These are phyloP conservation scores for Lordiphosa clarofinis DNA, from an alignment of 1,140 invertebrate species.

Conservation along the genomic window DNA sequence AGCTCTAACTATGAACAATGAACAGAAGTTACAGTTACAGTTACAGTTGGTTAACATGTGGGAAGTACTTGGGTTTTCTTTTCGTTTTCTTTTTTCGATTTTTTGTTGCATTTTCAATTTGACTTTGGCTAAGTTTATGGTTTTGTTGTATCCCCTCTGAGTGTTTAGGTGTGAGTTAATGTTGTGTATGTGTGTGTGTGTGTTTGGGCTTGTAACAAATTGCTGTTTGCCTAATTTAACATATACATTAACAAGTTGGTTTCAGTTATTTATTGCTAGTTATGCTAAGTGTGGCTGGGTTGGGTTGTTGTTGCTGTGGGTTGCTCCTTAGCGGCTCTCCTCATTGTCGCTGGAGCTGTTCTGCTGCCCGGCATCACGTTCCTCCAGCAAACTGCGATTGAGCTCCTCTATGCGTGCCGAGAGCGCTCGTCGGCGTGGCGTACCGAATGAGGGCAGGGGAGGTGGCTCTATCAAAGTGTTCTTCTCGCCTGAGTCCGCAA, in stretches of 20 bases:
- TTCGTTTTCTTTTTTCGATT: not conserved
- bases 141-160: slow-evolving; percentile 11
- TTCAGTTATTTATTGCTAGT: slow-evolving; percentile 48
- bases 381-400: slow-evolving; percentile 73
- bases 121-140: slow-evolving; percentile 38
- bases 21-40: slow-evolving; percentile 18
- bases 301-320: slow-evolving; percentile 1
- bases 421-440: slow-evolving; percentile 70
- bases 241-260: slow-evolving; percentile 63
- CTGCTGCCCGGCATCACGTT: slow-evolving; percentile 72
- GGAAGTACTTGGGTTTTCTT: slow-evolving; percentile 45
- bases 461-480: slow-evolving; percentile 77
- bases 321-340: slow-evolving; percentile 60
- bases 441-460: slow-evolving; percentile 72
- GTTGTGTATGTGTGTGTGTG: slow-evolving; percentile 23
- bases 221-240: slow-evolving; percentile 67
- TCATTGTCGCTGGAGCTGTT: slow-evolving; percentile 78
- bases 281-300: slow-evolving; percentile 51
- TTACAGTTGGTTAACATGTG: slow-evolving; percentile 8
- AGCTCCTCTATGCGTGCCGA: slow-evolving; percentile 76
- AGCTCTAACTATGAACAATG: slow-evolving; percentile 8
- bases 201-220: slow-evolving; percentile 58
- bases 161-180: slow-evolving; percentile 35
- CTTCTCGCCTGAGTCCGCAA: slow-evolving; percentile 59
- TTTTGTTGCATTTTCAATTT: slow-evolving; percentile 27